Conservation (phyloP, 1,140 invertebrate genomes). For the Pseudomyrmex cubaensis region DNA sequence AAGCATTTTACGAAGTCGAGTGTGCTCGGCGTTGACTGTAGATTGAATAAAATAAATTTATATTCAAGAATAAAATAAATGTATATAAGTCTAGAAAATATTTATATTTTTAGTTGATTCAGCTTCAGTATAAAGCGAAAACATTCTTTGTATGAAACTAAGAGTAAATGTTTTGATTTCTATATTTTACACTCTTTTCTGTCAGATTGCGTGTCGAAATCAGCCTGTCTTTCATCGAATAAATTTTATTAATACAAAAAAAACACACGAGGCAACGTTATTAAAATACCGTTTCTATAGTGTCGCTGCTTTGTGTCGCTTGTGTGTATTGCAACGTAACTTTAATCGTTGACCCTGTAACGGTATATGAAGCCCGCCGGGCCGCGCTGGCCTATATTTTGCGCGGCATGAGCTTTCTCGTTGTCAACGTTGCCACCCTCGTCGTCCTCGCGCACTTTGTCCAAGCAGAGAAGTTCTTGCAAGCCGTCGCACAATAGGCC, state of each 20-base stretch:
- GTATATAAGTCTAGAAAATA: conserved; percentile 11
- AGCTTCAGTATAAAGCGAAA: background rate
- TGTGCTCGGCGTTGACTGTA: conserved; percentile 53
- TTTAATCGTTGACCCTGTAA: conserved; percentile 67
- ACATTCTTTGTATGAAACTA: background rate
- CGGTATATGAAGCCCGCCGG: conserved; percentile 16
- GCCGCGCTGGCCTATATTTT: conserved; percentile 46
- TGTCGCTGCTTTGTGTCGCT: background rate
- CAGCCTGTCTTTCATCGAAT: too few relatives aligned
- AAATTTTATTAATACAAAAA: too few relatives aligned
- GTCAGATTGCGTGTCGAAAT: too few relatives aligned
- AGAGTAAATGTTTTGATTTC: too few relatives aligned
- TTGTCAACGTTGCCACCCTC: conserved; percentile 48
- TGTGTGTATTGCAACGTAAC: conserved; percentile 16
- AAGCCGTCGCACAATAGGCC: conserved; percentile 63
- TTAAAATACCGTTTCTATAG: background rate
- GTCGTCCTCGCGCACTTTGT: conserved; percentile 29
- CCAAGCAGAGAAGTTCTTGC: conserved; percentile 11
- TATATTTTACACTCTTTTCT: too few relatives aligned
- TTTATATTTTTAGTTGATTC: background rate
- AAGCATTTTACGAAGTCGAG: conserved; percentile 56
- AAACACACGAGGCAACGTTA: background rate
- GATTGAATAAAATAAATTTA: conserved; percentile 5
- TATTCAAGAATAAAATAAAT: too few relatives aligned
- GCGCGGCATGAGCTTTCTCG: conserved; percentile 9